Conservation (phyloP, 2,113 vertebrate genomes). For the Solenodon paradoxus region DNA sequence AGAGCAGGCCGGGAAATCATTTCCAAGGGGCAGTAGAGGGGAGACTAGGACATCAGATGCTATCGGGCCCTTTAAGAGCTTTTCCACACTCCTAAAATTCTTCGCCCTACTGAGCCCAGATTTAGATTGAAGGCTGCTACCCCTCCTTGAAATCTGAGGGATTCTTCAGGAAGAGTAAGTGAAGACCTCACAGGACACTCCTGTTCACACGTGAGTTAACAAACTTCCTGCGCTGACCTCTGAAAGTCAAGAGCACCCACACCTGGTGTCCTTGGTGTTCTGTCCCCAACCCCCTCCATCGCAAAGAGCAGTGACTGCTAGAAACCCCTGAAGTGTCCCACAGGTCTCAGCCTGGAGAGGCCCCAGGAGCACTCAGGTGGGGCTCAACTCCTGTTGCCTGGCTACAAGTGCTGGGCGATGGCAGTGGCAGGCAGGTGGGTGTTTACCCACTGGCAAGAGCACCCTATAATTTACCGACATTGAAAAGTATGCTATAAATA, state of each 20-base stretch:
- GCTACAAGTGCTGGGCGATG: not conserved
- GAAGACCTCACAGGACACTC: accelerated
- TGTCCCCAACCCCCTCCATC: not conserved
- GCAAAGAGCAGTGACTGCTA: not conserved
- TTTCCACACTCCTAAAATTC: not conserved
- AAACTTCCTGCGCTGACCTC: not conserved
- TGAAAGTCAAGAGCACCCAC: not conserved
- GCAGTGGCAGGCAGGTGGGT: constrained; percentile 4
- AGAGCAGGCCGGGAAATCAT: not conserved
- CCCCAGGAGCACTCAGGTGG: constrained; percentile 7
- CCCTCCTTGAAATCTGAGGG: not conserved
- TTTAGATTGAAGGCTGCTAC: not conserved
- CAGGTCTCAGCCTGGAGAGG: not conserved
- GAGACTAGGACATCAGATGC: not conserved
- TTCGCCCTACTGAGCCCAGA: not conserved
- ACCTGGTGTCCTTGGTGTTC: not conserved
- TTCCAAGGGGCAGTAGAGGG: not conserved
- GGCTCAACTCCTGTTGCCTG: constrained; percentile 51
- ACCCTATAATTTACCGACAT: constrained; percentile 68
- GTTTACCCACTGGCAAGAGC: constrained; percentile 38
- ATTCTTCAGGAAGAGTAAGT: not conserved
- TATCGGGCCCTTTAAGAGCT: not conserved
- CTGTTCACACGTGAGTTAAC: not conserved
- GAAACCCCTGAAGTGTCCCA: not conserved
- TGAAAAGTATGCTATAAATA: constrained; percentile 73